These are phyloP conservation scores for Drosophila ironensis DNA, from an alignment of 1,140 invertebrate species.

Conservation along the genomic window DNA sequence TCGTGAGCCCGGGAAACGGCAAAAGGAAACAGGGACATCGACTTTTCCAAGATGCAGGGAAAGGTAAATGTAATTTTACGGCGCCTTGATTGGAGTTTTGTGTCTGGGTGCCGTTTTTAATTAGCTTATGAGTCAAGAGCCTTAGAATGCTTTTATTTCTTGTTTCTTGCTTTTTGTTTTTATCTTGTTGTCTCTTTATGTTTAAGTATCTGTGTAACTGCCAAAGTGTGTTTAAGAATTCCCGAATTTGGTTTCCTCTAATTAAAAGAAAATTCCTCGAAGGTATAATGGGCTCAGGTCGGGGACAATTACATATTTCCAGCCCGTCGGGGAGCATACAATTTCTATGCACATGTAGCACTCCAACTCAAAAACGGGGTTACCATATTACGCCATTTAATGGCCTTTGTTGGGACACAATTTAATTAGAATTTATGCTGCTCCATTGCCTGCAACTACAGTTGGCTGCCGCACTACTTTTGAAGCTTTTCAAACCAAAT, in stretches of 20 bases:
- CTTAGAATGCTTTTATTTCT: constrained; percentile 28
- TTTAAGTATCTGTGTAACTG: constrained; percentile 16
- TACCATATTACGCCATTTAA: too few relatives aligned
- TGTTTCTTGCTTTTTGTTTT: background rate
- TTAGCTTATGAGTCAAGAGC: constrained; percentile 39
- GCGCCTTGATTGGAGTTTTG: constrained; percentile 2
- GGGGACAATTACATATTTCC: background rate
- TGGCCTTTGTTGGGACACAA: background rate
- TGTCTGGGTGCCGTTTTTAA: constrained; percentile 23
- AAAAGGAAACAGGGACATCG: background rate
- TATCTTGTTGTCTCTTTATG: background rate
- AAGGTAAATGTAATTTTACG: constrained; percentile 31
- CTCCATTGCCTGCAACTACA: constrained; percentile 25
- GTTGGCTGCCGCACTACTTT: constrained; percentile 2
- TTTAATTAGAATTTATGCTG: constrained; percentile 37
- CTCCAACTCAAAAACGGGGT: too few relatives aligned
- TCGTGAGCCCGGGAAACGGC: constrained; percentile 23
- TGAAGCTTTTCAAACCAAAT: constrained; percentile 39
- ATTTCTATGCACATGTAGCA: background rate
- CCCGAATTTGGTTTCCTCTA: background rate
- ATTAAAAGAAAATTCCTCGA: constrained; percentile 22
- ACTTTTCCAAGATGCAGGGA: constrained; percentile 25
- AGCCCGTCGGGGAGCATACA: background rate
- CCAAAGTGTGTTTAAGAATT: constrained; percentile 16
- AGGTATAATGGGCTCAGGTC: too few relatives aligned